These are phyloP conservation scores for Nixonia krombeini DNA, from an alignment of 1,140 invertebrate genomes.

Conservation along the genomic window DNA sequence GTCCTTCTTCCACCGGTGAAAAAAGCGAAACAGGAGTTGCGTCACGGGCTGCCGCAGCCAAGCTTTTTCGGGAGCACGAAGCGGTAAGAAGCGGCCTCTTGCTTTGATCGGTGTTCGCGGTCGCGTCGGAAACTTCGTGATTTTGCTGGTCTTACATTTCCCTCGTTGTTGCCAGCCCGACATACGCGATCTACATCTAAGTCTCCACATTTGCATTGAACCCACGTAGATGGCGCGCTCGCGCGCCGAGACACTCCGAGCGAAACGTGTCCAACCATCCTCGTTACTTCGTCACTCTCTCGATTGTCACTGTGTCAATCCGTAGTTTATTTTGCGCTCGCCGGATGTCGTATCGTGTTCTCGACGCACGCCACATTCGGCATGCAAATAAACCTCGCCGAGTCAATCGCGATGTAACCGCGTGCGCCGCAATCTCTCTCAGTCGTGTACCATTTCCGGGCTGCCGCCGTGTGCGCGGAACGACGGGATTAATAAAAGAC, in stretches of 20 bases:
- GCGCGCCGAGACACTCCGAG: too few species aligned
- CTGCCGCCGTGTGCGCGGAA: constrained; percentile 21
- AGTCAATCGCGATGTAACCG: constrained; percentile 54
- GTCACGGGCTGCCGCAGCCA: constrained; percentile 14
- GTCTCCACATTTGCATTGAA: too few species aligned
- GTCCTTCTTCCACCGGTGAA: constrained; percentile 11
- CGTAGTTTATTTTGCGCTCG: constrained; percentile 57
- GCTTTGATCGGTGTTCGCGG: too few species aligned
- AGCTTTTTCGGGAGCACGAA: constrained; percentile 22
- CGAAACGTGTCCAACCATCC: too few species aligned
- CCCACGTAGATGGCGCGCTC: too few species aligned
- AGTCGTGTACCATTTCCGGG: constrained; percentile 42
- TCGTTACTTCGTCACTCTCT: constrained; percentile 54
- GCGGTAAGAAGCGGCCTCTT: background rate
- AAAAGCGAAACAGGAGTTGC: constrained; percentile 27
- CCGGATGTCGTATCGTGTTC: constrained; percentile 49
- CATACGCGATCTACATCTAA: too few species aligned
- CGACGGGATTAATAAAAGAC: background rate
- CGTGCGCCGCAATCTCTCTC: too few species aligned
- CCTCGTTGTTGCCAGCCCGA: too few species aligned
- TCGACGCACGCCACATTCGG: constrained; percentile 47
- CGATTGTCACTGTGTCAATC: too few species aligned
- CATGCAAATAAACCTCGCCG: constrained; percentile 51
- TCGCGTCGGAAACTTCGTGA: too few species aligned
- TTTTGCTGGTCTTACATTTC: too few species aligned